A percentile compares a stretch with the other conserved stretches of the same genome.
phyloP scores from a whole-genome alignment of 2,797 vertebrate species.

The Neostethus bicornis region DNA sequence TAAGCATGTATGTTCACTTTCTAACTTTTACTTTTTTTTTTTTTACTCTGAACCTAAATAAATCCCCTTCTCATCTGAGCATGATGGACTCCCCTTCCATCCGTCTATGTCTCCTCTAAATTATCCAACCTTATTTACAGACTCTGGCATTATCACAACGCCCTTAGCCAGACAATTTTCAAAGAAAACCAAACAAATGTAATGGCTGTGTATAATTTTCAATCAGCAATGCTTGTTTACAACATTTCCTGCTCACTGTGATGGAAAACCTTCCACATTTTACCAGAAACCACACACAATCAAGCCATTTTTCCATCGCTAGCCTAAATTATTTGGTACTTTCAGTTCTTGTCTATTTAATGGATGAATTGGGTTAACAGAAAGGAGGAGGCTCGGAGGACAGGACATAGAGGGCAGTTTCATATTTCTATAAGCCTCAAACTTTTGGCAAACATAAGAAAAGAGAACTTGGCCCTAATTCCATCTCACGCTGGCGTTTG shows the following conservation, averaged over 20 bases:
- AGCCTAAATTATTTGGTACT: slow-evolving; percentile 64
- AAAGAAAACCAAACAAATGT: slow-evolving; percentile 53
- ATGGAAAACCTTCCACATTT: slow-evolving; percentile 36
- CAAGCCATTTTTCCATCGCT: slow-evolving; percentile 47
- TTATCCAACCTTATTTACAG: slow-evolving; percentile 41
- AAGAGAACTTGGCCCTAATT: slow-evolving; percentile 81
- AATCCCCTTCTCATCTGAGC: slow-evolving; percentile 70
- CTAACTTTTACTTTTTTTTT: slow-evolving; percentile 77
- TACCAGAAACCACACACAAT: slow-evolving; percentile 53
- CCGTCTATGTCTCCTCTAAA: slow-evolving; percentile 28
- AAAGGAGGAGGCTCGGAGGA: slow-evolving; percentile 6
- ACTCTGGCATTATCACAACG: slow-evolving; percentile 18
- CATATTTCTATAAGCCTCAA: slow-evolving; percentile 81
- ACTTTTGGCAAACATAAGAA: slow-evolving; percentile 80
- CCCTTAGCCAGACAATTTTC: slow-evolving; percentile 27
- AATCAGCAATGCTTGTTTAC: slow-evolving; percentile 56
- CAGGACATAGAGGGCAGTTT: slow-evolving; percentile 51
- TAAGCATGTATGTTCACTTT: slow-evolving; percentile 79
- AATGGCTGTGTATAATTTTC: slow-evolving; percentile 43
- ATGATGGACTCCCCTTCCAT: slow-evolving; percentile 54
- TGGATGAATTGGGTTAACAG: slow-evolving; percentile 66
- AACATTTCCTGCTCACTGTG: slow-evolving; percentile 39
- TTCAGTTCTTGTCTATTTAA: slow-evolving; percentile 69
- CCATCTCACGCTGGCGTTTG: slow-evolving; percentile 80
- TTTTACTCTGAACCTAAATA: slow-evolving; percentile 68